Conservation (phyloP, 2,888 invertebrate species). For the Leptothorax acervorum region DNA sequence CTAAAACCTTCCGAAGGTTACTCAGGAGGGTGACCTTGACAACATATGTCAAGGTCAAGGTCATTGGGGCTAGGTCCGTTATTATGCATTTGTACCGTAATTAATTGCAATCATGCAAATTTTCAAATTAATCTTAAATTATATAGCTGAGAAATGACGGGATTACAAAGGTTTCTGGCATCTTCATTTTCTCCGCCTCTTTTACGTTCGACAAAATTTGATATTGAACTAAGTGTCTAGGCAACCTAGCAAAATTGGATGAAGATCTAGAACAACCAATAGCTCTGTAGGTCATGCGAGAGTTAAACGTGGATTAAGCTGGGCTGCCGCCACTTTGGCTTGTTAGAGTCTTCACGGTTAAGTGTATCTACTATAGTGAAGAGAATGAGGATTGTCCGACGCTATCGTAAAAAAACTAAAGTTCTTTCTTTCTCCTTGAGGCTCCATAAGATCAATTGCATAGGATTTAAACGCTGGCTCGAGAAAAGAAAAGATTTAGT, state of each 20-base stretch:
- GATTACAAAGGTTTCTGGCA: not conserved
- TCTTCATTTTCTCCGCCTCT: not conserved
- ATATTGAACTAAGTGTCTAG: constrained; percentile 37
- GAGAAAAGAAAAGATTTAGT: not conserved
- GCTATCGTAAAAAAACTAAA: constrained; percentile 41
- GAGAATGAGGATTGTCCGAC: constrained; percentile 36
- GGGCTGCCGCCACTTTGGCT: constrained; percentile 56
- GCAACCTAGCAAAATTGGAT: constrained; percentile 47
- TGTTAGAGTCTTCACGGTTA: constrained; percentile 58
- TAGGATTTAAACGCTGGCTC: not conserved
- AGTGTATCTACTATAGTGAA: constrained; percentile 47
- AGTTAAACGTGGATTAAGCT: constrained; percentile 63
- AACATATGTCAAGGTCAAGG: too few relatives aligned
- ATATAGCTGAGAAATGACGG: not conserved
- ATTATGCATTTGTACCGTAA: not conserved
- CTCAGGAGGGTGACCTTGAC: too few relatives aligned
- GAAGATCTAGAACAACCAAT: constrained; percentile 40
- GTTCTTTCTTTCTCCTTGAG: not conserved
- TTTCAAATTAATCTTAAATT: not conserved
- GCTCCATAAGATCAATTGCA: not conserved
- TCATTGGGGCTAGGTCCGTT: too few relatives aligned
- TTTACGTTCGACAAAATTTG: constrained; percentile 28
- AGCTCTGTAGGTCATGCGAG: constrained; percentile 39
- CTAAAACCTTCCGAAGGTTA: too few relatives aligned
- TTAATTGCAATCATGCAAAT: not conserved